Evolutionary conservation across 2,113 vertebrate species (phyloP).

Genomic region (Callopanchax toddi): DNA sequence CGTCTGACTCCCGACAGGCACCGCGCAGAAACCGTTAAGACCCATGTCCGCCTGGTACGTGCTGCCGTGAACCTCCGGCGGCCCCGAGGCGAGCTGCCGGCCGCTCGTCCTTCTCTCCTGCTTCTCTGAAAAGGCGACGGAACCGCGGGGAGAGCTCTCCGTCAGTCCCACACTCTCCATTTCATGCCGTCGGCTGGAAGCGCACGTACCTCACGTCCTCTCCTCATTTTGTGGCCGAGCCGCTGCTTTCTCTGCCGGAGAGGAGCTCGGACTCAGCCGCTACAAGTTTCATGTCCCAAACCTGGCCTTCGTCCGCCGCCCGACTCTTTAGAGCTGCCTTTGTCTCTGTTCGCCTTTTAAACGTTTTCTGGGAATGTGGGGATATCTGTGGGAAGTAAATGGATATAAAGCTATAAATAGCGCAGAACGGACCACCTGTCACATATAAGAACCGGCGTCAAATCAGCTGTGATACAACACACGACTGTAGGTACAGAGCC

Average conservation of each 20-base stretch:
- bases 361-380: conserved; percentile 26
- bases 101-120: conserved; percentile 46
- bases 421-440: conserved; percentile 28
- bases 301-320: conserved; percentile 1
- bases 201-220: conserved; percentile 82
- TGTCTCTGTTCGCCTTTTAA: neutral
- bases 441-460: neutral
- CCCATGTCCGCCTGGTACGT: conserved; percentile 70
- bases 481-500: too few species aligned
- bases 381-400: conserved; percentile 58
- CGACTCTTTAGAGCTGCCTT: neutral
- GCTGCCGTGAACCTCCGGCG: conserved; percentile 27
- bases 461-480: too few species aligned
- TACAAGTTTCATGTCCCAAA: conserved; percentile 68
- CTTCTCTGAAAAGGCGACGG: conserved; percentile 23
- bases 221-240: conserved; percentile 77
- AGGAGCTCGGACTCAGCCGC: conserved; percentile 32
- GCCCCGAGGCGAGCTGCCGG: conserved; percentile 18
- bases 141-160: conserved; percentile 60
- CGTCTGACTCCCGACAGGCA: conserved; percentile 56
- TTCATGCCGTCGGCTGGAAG: conserved; percentile 74
- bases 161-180: conserved; percentile 80
- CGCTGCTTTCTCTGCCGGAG: conserved; percentile 47
- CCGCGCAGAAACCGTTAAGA: conserved; percentile 62
- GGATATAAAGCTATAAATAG: conserved; percentile 53